Percentiles rank a stretch among this genome's conserved stretches.
Conservation (phyloP, 2,113 vertebrate genomes). For the Menura novaehollandiae region DNA sequence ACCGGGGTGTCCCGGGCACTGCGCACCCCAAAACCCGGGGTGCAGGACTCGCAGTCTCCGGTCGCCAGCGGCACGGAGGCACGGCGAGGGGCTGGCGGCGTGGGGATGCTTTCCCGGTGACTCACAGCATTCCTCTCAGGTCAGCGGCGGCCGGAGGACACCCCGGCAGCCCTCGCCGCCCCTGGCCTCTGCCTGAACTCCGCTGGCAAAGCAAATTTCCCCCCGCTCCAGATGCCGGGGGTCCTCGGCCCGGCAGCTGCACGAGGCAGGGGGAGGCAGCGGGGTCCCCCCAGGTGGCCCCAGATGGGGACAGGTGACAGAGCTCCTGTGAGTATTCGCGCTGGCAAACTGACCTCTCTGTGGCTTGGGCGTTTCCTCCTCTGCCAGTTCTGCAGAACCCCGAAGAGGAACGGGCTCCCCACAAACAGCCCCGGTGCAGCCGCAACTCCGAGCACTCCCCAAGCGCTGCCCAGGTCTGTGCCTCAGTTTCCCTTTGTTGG, state of each 20-base stretch:
- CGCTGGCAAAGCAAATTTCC: background rate
- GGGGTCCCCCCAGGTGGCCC: background rate
- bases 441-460: accelerated
- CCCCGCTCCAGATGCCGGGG: accelerated
- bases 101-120: background rate
- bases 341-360: accelerated
- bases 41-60: accelerated
- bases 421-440: background rate
- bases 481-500: background rate
- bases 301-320: background rate
- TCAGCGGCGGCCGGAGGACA: background rate
- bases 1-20: accelerated
- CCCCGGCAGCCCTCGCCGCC: background rate
- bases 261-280: background rate
- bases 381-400: background rate
- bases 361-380: background rate
- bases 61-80: background rate
- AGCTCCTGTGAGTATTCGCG: accelerated
- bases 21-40: background rate
- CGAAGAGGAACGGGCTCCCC: background rate
- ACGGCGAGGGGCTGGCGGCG: background rate
- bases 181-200: background rate
- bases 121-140: conserved; percentile 38
- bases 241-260: accelerated
- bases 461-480: background rate